Conservation (phyloP, 2,113 vertebrate genomes). For the Symphodus melops region DNA sequence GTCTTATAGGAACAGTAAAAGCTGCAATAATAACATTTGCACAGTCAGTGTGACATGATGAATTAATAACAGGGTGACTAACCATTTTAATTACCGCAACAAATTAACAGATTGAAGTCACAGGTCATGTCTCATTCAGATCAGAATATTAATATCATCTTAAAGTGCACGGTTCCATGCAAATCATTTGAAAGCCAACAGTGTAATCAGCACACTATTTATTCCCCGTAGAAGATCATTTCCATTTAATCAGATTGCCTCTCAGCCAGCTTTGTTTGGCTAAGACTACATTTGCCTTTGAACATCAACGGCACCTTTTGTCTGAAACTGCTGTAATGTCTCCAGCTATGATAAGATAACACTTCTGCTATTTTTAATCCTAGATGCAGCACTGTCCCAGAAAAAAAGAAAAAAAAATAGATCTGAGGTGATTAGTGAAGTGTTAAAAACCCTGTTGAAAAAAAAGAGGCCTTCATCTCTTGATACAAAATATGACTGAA, state of each 20-base stretch:
- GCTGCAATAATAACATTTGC: too few species aligned
- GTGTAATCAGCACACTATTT: conserved; percentile 25
- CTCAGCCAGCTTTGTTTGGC: conserved; percentile 61
- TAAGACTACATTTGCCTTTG: conserved; percentile 59
- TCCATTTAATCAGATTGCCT: conserved; percentile 53
- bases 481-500: conserved; percentile 37
- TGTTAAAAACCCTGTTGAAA: conserved; percentile 43
- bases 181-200: conserved; percentile 23
- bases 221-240: conserved; percentile 41
- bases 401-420: conserved; percentile 67
- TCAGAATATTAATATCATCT: conserved; percentile 10
- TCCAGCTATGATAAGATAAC: conserved; percentile 66
- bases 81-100: too few species aligned
- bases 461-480: conserved; percentile 62
- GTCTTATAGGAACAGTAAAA: too few species aligned
- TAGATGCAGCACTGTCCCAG: conserved; percentile 58
- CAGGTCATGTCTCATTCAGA: not conserved
- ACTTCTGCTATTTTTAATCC: conserved; percentile 71
- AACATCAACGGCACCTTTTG: conserved; percentile 65
- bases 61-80: too few species aligned
- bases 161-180: not conserved
- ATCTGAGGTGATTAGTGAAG: conserved; percentile 63
- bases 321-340: conserved; percentile 63
- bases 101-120: not conserved
- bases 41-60: too few species aligned